A percentile compares a stretch with the other conserved stretches of the same genome.
Evolutionary conservation across 2,888 invertebrate species (phyloP).

Genomic region (Erebia epiphron): DNA sequence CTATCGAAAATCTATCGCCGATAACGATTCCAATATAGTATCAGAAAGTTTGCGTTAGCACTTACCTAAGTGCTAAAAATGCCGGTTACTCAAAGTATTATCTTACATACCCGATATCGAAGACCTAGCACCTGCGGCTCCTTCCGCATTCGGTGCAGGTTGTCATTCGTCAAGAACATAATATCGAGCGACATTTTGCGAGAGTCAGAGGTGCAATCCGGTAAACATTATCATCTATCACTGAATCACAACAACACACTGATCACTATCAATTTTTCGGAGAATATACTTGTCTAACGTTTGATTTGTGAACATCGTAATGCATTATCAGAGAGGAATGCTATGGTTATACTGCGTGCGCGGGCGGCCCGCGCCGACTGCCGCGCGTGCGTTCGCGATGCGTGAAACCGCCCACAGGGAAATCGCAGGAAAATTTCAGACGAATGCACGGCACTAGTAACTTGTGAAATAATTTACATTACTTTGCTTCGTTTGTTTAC

Average conservation of each 20-base stretch:
- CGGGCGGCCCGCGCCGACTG: constrained; percentile 62
- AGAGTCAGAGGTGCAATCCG: constrained; percentile 47
- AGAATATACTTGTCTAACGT: background rate
- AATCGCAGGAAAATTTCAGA: constrained; percentile 72
- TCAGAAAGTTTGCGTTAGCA: no score
- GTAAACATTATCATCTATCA: constrained; percentile 51
- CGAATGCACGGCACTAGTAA: constrained; percentile 46
- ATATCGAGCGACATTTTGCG: constrained; percentile 74
- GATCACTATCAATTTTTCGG: constrained; percentile 7
- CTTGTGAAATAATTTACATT: background rate
- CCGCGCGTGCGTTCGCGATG: constrained; percentile 46
- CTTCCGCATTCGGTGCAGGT: constrained; percentile 76
- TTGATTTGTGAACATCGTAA: constrained; percentile 63
- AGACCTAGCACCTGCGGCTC: constrained; percentile 75
- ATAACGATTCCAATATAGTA: no score
- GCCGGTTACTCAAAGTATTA: background rate
- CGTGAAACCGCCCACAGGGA: constrained; percentile 56
- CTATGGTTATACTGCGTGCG: constrained; percentile 55
- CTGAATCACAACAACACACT: constrained; percentile 47
- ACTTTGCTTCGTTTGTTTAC: background rate
- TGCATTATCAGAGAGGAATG: constrained; percentile 68
- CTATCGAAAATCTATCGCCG: no score
- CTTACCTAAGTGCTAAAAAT: no score
- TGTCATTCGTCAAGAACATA: constrained; percentile 81
- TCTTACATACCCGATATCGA: constrained; percentile 73